Percentiles rank a stretch among this genome's conserved stretches.
Conservation (phyloP, 2,888 invertebrate species). For the Acanthosoma haemorrhoidale region DNA sequence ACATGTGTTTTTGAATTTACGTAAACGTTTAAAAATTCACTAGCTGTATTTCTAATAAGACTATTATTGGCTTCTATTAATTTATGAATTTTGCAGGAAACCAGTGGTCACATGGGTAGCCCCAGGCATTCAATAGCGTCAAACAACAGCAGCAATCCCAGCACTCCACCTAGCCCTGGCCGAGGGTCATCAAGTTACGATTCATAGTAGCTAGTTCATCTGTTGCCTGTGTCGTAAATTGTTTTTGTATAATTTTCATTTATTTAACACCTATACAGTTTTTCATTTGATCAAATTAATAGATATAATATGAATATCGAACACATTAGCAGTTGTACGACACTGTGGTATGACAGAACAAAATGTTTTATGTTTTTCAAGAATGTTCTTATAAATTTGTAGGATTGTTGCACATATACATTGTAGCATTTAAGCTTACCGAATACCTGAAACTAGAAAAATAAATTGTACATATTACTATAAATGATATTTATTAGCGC, state of each 20-base stretch:
- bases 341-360: neutral
- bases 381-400: constrained; percentile 11
- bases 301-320: neutral
- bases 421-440: constrained; percentile 27
- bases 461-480: constrained; percentile 22
- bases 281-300: too few relatives aligned
- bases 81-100: constrained; percentile 45
- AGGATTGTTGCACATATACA: constrained; percentile 24
- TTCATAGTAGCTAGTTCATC: constrained; percentile 47
- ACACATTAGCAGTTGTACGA: neutral
- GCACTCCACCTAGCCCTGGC: constrained; percentile 64
- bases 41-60: too few relatives aligned
- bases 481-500: constrained; percentile 15
- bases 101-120: constrained; percentile 51
- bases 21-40: too few relatives aligned
- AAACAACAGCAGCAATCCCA: constrained; percentile 67
- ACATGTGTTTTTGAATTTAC: too few relatives aligned
- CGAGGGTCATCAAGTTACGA: constrained; percentile 62
- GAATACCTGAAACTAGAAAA: constrained; percentile 24
- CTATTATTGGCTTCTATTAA: too few relatives aligned
- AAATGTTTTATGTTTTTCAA: neutral
- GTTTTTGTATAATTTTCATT: neutral
- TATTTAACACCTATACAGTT: too few relatives aligned
- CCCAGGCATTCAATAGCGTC: constrained; percentile 68
- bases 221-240: constrained; percentile 3